phyloP scores from a whole-genome alignment of 2,797 vertebrate species.

The Sebastes jordani region DNA sequence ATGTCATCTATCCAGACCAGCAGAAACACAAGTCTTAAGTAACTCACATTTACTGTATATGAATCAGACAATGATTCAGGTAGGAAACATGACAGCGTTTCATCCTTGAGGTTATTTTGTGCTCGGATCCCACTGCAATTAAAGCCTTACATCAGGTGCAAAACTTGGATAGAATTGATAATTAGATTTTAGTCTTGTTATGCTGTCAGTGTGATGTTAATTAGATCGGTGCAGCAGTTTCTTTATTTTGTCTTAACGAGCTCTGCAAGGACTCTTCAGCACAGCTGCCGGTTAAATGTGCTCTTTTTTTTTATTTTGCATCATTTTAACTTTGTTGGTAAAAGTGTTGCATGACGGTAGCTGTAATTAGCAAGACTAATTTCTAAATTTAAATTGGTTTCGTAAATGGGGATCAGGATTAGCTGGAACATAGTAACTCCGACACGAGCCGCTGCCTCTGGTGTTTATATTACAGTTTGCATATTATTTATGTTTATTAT shows the following conservation, averaged over 20 bases:
- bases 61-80: not conserved
- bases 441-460: not conserved
- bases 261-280: not conserved
- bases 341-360: not conserved
- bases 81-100: not conserved
- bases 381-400: conserved; percentile 6
- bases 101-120: not conserved
- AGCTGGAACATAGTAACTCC: not conserved
- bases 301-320: not conserved
- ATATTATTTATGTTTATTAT: not conserved
- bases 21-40: not conserved
- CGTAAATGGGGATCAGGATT: not conserved
- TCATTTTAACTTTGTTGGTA: not conserved
- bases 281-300: not conserved
- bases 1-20: not conserved
- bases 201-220: not conserved
- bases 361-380: conserved; percentile 7
- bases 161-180: not conserved
- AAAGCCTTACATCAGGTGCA: not conserved
- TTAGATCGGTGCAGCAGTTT: not conserved
- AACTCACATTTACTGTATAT: not conserved
- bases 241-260: conserved; percentile 1
- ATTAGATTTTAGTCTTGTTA: not conserved
- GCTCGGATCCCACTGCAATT: not conserved
- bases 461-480: not conserved